Evolutionary conservation across 2,113 vertebrate species (phyloP), one percentile per base, ranked within the genome.

Genomic region (Patagioenas fasciata): DNA sequence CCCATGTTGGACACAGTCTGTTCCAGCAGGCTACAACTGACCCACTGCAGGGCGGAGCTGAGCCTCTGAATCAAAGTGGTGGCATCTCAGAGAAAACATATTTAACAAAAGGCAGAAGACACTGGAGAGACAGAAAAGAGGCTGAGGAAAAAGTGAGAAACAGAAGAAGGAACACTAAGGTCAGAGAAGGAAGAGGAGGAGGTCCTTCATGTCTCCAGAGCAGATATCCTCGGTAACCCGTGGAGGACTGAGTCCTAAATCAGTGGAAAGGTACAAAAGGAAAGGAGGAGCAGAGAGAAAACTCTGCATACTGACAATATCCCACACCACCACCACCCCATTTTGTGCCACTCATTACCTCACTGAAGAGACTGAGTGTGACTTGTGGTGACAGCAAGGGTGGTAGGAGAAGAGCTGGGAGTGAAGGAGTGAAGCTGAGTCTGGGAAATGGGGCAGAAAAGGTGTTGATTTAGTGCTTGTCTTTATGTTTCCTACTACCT

Each of bases 1-100:
- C 12, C 15, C 2, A 0, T 14, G 14, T 8, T 1, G 0, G 54
- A 40, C 2, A 2, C 23, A 60, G 29, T 10, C 1, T 2, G 9
- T 82, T 50, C 42, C 28, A 69, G 28, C 13, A 1, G 6, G 14
- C 10, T 71, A 19, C 25, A 42, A 36, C 0, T 0, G 7, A 62
- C 36, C 36, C 57, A 34, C 31, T 2, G 0, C 44, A 61, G 44
- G 34, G 11, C 56, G 40, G 2, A 1, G 24, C 18, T 53, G 25
- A 73, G 48, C 26, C 32, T 26, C 1, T 5, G 21, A 47, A 16
- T 26, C 48, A 47, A 13, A 13, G 10, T 20, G 26, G 32, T 36
- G 48, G 10, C 1, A 1, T 2, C 26, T 36, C 3, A 2, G 48
- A 4, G 16, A 56, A 73, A 54, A 34, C 0, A 0, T 42, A 15